Percentiles rank a stretch among this genome's conserved stretches.
Evolutionary conservation across 2,113 vertebrate genomes (phyloP).

Genomic region (Chrysemys picta): DNA sequence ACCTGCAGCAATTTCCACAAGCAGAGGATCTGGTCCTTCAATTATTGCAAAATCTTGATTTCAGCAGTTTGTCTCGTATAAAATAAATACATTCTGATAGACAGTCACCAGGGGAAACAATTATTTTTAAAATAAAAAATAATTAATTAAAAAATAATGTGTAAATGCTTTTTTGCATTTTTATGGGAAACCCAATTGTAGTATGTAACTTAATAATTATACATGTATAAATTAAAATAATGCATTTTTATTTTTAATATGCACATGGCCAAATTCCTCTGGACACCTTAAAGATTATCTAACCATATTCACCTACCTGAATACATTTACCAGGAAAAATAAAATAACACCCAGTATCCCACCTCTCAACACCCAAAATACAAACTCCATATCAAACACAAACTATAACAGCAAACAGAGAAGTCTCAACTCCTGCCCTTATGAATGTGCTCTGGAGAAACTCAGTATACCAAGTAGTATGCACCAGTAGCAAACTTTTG

Average conservation of each 20-base stretch:
- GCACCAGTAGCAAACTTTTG: background rate
- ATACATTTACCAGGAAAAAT: background rate
- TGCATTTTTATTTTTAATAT: background rate
- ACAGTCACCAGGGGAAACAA: background rate
- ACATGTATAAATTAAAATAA: background rate
- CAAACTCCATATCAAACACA: background rate
- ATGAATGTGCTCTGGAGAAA: background rate
- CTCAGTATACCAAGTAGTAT: background rate
- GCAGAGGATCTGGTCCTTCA: background rate
- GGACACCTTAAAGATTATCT: background rate
- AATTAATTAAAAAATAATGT: background rate
- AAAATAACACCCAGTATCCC: background rate
- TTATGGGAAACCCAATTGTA: background rate
- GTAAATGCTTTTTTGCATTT: background rate
- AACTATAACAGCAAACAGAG: background rate
- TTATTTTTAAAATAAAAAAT: background rate
- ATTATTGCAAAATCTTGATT: background rate
- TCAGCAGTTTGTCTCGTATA: background rate
- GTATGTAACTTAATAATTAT: background rate
- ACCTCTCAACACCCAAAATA: background rate
- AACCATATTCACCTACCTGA: fast-evolving
- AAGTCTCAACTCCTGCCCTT: background rate
- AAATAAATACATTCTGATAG: background rate
- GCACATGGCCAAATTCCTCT: fast-evolving
- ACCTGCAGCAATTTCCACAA: background rate